phyloP scores from a whole-genome alignment of 2,888 invertebrate genomes.

The Scaeva pyrastri region DNA sequence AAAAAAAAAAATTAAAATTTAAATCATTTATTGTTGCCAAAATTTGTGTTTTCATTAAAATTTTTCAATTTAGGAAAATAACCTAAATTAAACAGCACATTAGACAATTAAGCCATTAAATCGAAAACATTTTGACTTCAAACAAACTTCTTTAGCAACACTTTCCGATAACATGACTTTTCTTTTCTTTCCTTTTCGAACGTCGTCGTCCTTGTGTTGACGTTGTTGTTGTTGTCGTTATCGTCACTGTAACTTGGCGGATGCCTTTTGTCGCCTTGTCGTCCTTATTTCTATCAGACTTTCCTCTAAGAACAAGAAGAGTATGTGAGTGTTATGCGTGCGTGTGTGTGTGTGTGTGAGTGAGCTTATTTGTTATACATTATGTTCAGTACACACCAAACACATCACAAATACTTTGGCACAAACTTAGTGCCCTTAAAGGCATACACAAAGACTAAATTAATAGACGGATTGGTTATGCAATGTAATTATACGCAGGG shows the following conservation, averaged over 20 bases:
- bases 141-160: constrained; percentile 5
- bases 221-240: neutral
- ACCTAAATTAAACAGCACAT: constrained; percentile 16
- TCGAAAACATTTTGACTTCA: constrained; percentile 20
- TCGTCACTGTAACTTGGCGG: neutral
- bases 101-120: constrained; percentile 37
- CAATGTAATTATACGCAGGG: constrained; percentile 34
- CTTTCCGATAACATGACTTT: constrained; percentile 25
- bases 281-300: neutral
- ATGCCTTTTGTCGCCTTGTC: neutral
- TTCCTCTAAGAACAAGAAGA: neutral
- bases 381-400: constrained; percentile 15
- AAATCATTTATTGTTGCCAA: too few species aligned
- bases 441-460: neutral
- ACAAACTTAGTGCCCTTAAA: constrained; percentile 2
- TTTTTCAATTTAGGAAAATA: constrained; percentile 15
- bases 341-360: neutral
- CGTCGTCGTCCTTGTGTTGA: neutral
- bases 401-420: neutral
- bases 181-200: neutral
- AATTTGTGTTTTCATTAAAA: neutral
- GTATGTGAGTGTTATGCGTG: neutral
- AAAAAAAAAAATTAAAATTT: too few species aligned
- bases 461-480: constrained; percentile 35
- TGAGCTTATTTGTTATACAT: neutral